Conservation (phyloP, 2,113 vertebrate species). For the Scartelaos histophorus region DNA sequence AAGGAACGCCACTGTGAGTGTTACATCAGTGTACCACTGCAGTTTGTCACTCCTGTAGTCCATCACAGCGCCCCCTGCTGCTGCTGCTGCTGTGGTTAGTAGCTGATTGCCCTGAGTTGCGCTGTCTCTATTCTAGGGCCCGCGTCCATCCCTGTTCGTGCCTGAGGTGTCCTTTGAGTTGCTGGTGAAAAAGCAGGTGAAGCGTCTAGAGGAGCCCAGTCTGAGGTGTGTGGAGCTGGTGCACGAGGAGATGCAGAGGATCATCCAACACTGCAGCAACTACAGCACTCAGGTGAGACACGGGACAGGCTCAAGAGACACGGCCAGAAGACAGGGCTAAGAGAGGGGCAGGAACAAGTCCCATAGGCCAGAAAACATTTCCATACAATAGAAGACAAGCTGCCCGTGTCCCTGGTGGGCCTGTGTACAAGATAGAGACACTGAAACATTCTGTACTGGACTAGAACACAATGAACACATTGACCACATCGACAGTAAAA, state of each 20-base stretch:
- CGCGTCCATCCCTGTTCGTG: constrained; percentile 95
- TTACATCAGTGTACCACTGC: constrained; percentile 1
- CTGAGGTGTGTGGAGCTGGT: constrained; percentile 96
- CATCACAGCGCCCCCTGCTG: background rate
- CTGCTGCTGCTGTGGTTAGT: background rate
- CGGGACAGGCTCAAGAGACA: no score
- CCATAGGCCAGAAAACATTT: background rate
- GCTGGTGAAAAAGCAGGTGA: constrained; percentile 96
- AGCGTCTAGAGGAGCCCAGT: constrained; percentile 95
- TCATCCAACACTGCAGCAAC: constrained; percentile 98
- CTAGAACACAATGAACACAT: background rate
- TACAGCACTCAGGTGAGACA: constrained; percentile 93
- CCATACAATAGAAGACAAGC: background rate
- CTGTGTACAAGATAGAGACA: background rate
- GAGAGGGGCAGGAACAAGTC: background rate
- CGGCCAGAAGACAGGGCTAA: background rate
- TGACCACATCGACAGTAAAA: background rate
- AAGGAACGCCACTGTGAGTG: constrained; percentile 94
- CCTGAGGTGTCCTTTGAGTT: constrained; percentile 97
- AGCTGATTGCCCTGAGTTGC: background rate
- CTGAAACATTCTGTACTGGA: background rate
- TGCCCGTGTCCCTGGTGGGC: background rate
- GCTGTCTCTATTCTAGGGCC: constrained; percentile 78
- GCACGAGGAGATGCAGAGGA: constrained; percentile 98
- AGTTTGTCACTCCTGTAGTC: constrained; percentile 2